Base-by-base conservation (phyloP, 2,797 vertebrate genomes). In the Danio kyathit region DNA sequence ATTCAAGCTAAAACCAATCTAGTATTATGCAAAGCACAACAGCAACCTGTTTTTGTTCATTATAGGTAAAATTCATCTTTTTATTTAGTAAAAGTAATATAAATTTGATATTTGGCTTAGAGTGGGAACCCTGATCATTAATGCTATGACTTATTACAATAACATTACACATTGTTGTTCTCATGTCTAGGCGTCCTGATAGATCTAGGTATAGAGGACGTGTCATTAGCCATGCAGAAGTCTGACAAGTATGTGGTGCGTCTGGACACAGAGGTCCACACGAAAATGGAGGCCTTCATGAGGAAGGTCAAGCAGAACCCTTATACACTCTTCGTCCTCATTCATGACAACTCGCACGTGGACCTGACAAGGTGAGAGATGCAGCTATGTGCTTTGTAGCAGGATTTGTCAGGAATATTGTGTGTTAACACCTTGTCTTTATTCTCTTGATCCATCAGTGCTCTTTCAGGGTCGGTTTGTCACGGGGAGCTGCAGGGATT, bases 201-300 rank as follows among this genome's bases (percentile, higher is more conserved):
- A 82, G 98, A 99, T 88, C 90, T 99, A 88, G 98, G 98, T 52
- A 93, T 98, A 40, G 98, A 99, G 90, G 98, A 99, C 48, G 87
- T 86, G 43, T 91, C 92, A 16, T 91, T 88, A 0, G 96, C 95
- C 0, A 90, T 94, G 82, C 96, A 97, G 91, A 96, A 92, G 88
- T 95, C 96, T 0, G 98, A 99, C 78, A 98, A 96, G 89, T 99
- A 99, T 0, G 96, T 99, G 75, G 96, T 97, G 84, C 95, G 96
- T 10, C 91, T 99, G 76, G 97, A 99, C 71, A 92, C 87, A 9
- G 97, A 99, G 8, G 95, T 98, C 41, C 97, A 98, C 84, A 86
- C 87, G 74, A 99, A 96, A 91, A 97, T 99, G 93, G 98, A 99
- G 79, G 94, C 94, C 76, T 99, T 99, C 90, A 96, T 99, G 96